phyloP scores from a whole-genome alignment of 1,140 invertebrate genomes.

The Tetramorium alpestre region DNA sequence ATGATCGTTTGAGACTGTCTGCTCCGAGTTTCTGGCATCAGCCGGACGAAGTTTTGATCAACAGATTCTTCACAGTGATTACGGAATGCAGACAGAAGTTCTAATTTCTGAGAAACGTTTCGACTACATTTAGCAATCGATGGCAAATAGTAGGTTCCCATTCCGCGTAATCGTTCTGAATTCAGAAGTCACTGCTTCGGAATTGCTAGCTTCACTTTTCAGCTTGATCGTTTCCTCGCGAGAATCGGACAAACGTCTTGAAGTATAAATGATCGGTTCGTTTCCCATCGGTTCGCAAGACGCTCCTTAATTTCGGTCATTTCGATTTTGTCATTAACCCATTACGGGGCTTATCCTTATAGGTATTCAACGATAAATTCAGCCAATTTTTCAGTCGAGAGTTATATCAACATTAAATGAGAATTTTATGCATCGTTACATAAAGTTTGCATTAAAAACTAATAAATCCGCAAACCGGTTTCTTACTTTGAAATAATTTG shows the following conservation, averaged over 20 bases:
- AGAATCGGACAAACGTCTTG: background rate
- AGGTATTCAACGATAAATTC: background rate
- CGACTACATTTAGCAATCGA: slow-evolving; percentile 20
- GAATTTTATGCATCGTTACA: background rate
- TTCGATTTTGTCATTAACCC: background rate
- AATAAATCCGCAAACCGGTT: background rate
- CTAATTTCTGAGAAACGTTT: slow-evolving; percentile 34
- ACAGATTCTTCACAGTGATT: background rate
- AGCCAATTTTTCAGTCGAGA: background rate
- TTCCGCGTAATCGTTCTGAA: background rate
- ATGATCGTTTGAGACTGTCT: background rate
- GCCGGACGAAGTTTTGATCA: slow-evolving; percentile 3
- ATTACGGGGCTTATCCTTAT: background rate
- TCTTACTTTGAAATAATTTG: background rate
- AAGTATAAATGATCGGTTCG: background rate
- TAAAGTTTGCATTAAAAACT: background rate
- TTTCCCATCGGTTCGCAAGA: background rate
- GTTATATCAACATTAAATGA: background rate
- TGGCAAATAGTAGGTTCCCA: slow-evolving; percentile 33
- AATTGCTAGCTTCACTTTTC: slow-evolving; percentile 22
- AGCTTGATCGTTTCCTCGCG: background rate
- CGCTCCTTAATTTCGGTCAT: background rate
- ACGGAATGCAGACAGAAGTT: slow-evolving; percentile 4
- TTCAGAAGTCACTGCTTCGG: slow-evolving; percentile 14
- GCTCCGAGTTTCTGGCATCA: background rate